A percentile compares a stretch with the other conserved stretches of the same genome.
phyloP scores from a whole-genome alignment of 2,888 invertebrate genomes.

The Carterocephalus palaemon region DNA sequence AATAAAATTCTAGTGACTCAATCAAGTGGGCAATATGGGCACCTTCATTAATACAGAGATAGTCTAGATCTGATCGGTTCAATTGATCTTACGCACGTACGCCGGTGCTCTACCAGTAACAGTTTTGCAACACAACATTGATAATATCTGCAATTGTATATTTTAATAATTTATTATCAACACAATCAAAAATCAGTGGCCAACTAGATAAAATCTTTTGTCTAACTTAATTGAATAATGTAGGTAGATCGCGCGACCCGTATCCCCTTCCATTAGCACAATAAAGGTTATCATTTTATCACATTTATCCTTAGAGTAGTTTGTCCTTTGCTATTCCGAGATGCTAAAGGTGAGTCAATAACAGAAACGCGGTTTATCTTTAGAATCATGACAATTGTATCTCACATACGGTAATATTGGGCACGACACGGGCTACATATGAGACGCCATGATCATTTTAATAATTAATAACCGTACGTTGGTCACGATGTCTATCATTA shows the following conservation, averaged over 20 bases:
- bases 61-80: background rate
- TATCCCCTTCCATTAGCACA: conserved; percentile 16
- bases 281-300: conserved; percentile 21
- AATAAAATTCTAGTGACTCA: too few relatives aligned
- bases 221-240: conserved; percentile 23
- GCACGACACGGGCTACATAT: conserved; percentile 45
- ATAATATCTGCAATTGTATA: conserved; percentile 16
- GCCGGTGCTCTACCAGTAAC: background rate
- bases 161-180: conserved; percentile 23
- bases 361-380: conserved; percentile 16
- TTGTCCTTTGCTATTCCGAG: conserved; percentile 19
- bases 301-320: conserved; percentile 18
- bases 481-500: conserved; percentile 65
- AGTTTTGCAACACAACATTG: conserved; percentile 2
- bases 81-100: conserved; percentile 1
- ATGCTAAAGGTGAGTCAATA: conserved; percentile 20
- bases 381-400: conserved; percentile 33
- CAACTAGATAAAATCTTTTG: conserved; percentile 19
- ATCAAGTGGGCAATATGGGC: too few relatives aligned
- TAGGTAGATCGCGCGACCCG: conserved; percentile 9
- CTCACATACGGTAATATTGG: conserved; percentile 36
- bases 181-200: conserved; percentile 22
- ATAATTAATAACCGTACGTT: conserved; percentile 65
- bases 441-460: conserved; percentile 59
- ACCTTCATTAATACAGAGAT: too few relatives aligned